Evolutionary conservation across 2,113 vertebrate species (phyloP).

Genomic region (Brachypodius melanocephalos): DNA sequence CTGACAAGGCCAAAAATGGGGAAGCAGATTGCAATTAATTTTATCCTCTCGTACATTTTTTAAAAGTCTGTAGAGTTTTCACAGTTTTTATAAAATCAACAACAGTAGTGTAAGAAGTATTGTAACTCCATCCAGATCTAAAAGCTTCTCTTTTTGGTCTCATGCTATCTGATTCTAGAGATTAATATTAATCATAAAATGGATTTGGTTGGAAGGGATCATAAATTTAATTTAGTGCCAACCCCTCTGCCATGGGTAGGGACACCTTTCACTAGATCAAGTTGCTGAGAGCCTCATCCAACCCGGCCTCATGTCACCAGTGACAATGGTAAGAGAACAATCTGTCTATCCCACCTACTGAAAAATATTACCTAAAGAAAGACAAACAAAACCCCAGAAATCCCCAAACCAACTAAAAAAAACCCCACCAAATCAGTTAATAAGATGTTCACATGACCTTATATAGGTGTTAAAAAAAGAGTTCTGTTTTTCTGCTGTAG

Average conservation of each 20-base stretch:
- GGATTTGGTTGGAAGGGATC: background rate
- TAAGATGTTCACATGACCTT: too few relatives aligned
- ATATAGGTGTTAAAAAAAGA: background rate
- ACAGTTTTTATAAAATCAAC: background rate
- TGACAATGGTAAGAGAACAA: background rate
- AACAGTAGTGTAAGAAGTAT: background rate
- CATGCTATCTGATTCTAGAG: background rate
- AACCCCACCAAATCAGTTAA: too few relatives aligned
- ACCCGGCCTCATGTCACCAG: background rate
- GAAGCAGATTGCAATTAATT: background rate
- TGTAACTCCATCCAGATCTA: background rate
- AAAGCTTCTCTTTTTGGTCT: background rate
- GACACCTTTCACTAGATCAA: background rate
- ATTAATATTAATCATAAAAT: background rate
- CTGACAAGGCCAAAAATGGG: background rate
- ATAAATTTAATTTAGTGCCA: too few relatives aligned
- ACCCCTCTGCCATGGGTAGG: fast-evolving
- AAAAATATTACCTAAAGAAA: background rate
- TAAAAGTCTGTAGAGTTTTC: background rate
- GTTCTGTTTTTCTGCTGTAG: background rate
- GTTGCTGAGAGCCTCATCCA: background rate
- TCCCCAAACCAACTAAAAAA: fast-evolving
- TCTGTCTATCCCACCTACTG: background rate
- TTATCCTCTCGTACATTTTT: background rate
- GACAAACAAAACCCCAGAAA: background rate